Conservation (phyloP, 2,888 invertebrate species). For the Drosophila emarginata region DNA sequence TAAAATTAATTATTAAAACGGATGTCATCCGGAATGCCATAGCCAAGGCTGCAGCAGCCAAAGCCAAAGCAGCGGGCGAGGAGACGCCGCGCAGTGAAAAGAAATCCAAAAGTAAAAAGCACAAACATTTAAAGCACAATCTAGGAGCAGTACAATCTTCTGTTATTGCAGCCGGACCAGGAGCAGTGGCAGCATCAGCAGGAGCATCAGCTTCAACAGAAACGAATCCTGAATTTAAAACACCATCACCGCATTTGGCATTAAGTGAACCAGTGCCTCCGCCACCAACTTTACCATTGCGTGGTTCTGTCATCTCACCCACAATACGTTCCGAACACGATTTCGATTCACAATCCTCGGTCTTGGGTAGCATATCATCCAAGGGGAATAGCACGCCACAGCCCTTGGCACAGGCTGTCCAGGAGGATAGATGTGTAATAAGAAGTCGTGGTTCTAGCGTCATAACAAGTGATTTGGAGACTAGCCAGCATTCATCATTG, state of each 20-base stretch:
- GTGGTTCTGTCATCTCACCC: conserved; percentile 77
- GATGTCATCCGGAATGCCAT: conserved; percentile 81
- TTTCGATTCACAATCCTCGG: conserved; percentile 82
- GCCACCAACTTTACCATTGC: conserved; percentile 17
- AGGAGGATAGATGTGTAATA: conserved; percentile 81
- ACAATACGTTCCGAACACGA: conserved; percentile 83
- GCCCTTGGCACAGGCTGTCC: conserved; percentile 73
- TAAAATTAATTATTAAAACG: conserved; percentile 83
- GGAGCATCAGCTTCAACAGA: conserved; percentile 13
- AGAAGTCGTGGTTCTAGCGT: conserved; percentile 82
- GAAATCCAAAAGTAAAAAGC: conserved; percentile 81
- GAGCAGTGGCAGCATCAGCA: conserved; percentile 37
- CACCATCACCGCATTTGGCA: conserved; percentile 83
- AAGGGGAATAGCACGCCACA: conserved; percentile 82
- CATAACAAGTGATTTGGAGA: conserved; percentile 82
- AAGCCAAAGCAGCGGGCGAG: conserved; percentile 54
- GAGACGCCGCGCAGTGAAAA: conserved; percentile 64
- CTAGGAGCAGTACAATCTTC: background rate
- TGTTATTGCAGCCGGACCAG: background rate
- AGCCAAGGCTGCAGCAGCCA: conserved; percentile 81
- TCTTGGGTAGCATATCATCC: conserved; percentile 82
- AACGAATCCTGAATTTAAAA: conserved; percentile 75
- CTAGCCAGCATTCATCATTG: conserved; percentile 82
- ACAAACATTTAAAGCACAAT: conserved; percentile 77
- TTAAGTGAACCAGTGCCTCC: conserved; percentile 48